Evolutionary conservation across 2,888 invertebrate species (phyloP).

Genomic region (Xylota segnis): DNA sequence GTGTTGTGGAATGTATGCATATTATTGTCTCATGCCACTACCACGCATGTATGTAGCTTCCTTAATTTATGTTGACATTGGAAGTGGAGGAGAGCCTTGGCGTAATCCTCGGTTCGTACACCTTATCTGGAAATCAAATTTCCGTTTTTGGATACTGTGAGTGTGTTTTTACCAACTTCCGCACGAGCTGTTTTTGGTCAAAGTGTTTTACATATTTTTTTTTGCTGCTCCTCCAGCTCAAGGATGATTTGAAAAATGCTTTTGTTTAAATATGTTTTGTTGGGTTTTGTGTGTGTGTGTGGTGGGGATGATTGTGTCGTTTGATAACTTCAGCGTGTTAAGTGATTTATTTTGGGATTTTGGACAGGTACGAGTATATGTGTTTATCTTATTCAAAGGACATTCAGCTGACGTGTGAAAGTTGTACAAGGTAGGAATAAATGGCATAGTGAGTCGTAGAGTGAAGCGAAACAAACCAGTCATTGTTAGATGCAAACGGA

Average conservation of each 20-base stretch:
- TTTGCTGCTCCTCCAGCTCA: neutral
- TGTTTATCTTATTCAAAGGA: neutral
- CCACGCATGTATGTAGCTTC: constrained; percentile 9
- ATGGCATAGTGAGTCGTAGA: neutral
- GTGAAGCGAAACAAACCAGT: no score
- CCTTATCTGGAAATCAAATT: constrained; percentile 57
- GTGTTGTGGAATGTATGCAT: neutral
- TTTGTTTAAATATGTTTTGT: neutral
- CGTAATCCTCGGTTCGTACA: constrained; percentile 17
- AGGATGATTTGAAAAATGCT: neutral
- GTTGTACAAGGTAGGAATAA: neutral
- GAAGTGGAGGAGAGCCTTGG: constrained; percentile 4
- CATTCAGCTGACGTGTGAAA: constrained; percentile 15
- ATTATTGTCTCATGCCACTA: neutral
- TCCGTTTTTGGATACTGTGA: constrained; percentile 31
- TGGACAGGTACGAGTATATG: neutral
- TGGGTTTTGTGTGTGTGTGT: neutral
- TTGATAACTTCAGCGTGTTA: constrained; percentile 37
- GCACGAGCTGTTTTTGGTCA: constrained; percentile 15
- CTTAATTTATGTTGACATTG: constrained; percentile 46
- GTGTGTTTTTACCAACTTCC: constrained; percentile 46
- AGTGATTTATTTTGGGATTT: constrained; percentile 30
- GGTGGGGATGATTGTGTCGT: constrained; percentile 12
- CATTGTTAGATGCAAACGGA: no score
- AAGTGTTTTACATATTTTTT: constrained; percentile 38